phyloP scores from a whole-genome alignment of 1,140 invertebrate genomes.

The Drosophila mauritiana region DNA sequence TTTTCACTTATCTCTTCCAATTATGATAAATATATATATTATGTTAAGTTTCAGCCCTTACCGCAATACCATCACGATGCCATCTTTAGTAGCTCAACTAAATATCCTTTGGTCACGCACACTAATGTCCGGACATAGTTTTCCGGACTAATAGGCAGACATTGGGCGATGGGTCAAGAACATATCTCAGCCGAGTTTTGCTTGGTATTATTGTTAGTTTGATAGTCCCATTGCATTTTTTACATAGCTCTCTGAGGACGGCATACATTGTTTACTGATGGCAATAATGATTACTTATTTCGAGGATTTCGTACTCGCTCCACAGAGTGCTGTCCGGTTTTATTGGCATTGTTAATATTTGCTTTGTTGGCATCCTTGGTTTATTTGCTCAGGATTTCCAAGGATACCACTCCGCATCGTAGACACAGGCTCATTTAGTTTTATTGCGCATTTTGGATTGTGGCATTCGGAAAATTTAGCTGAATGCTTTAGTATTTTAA shows the following conservation, averaged over 20 bases:
- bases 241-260: constrained; percentile 63
- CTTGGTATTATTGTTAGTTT: constrained; percentile 66
- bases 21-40: constrained; percentile 20
- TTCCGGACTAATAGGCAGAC: constrained; percentile 54
- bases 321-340: constrained; percentile 40
- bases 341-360: constrained; percentile 81
- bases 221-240: constrained; percentile 76
- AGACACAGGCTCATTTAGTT: constrained; percentile 62
- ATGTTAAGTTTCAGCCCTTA: constrained; percentile 6
- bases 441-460: constrained; percentile 64
- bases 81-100: constrained; percentile 29
- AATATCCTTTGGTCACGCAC: constrained; percentile 47
- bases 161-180: constrained; percentile 18
- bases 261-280: constrained; percentile 62
- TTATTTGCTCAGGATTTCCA: constrained; percentile 71
- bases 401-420: constrained; percentile 30
- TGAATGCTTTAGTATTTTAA: constrained; percentile 35
- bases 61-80: constrained; percentile 30
- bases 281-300: constrained; percentile 81
- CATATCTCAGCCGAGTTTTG: constrained; percentile 56
- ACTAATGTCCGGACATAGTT: constrained; percentile 54
- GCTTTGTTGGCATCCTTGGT: constrained; percentile 59
- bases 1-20: constrained; percentile 22
- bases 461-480: constrained; percentile 40
- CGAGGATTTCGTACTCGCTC: constrained; percentile 66